phyloP scores from a whole-genome alignment of 2,797 vertebrate species.

The Enteromius treurensis region DNA sequence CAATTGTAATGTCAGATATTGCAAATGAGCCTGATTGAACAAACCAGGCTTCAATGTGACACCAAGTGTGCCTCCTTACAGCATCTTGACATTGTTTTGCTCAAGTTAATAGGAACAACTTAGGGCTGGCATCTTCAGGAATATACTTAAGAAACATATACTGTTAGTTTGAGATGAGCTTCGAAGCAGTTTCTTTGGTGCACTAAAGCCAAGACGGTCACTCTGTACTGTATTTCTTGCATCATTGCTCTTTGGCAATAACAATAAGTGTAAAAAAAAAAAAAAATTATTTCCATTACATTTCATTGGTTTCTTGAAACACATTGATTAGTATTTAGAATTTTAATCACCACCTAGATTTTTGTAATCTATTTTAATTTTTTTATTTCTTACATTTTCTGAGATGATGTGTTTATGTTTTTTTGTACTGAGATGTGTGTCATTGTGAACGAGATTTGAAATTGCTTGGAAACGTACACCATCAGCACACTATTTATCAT shows the following conservation, averaged over 20 bases:
- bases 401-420: background rate
- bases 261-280: background rate
- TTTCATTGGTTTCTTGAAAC: conserved; percentile 10
- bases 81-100: background rate
- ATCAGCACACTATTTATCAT: background rate
- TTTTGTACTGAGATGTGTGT: background rate
- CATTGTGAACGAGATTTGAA: background rate
- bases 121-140: background rate
- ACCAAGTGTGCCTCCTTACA: background rate
- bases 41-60: background rate
- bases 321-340: background rate
- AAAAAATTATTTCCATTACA: background rate
- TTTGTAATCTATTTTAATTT: background rate
- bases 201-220: background rate
- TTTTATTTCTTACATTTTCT: background rate
- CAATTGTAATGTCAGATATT: conserved; percentile 17
- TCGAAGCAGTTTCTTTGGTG: background rate
- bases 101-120: background rate
- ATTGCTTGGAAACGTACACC: background rate
- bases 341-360: background rate
- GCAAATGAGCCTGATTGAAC: conserved; percentile 6
- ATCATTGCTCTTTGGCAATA: background rate
- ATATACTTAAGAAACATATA: background rate
- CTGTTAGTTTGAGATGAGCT: background rate
- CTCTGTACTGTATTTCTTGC: background rate